Evolutionary conservation across 2,888 invertebrate species (phyloP), one percentile per base, ranked within the genome.

Genomic region (Bugula neritina): DNA sequence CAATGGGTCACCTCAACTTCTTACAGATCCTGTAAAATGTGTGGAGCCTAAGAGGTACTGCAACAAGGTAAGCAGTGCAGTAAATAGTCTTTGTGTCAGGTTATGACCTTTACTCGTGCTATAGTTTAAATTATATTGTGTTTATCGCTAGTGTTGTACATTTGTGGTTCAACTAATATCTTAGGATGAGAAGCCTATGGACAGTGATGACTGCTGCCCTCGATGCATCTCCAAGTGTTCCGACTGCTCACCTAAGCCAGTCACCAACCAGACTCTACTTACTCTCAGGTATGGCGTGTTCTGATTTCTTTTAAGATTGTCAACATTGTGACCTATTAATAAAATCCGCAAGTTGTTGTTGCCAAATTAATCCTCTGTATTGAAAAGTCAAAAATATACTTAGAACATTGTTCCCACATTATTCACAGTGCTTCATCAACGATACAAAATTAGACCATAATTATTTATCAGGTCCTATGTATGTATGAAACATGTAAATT

Each of bases 241-340:
- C 10, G 63, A 63, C 63, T 63, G 63, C n/a, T 63, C 63, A 31
- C 63, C 63, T 63, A 63, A 63, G 31, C 63, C 63, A 63, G 63
- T 63, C 10, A 63, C 29, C 21, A 63, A 63, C 31, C 25, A 63
- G 34, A 63, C 63, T 17, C 31, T 34, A 13, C 27, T 63, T n/a
- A 63, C 63, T 34, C 17, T 63, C 27, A 63, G 29, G 63, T 63
- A 63, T 10, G 63, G 27, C 27, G 21, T 10, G 52, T 52, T 52
- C 52, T n/a, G n/a, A n/a, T n/a, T n/a, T n/a, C n/a, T n/a, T n/a
- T n/a, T n/a, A n/a, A n/a, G n/a, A n/a, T n/a, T n/a, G n/a, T n/a
- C n/a, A n/a, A n/a, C n/a, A n/a, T n/a, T n/a, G n/a, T n/a, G n/a
- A n/a, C n/a, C n/a, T n/a, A n/a, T n/a, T n/a, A n/a, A n/a, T n/a